Evolutionary conservation across 2,797 vertebrate genomes (phyloP).

Genomic region (Cryptoprocta ferox): DNA sequence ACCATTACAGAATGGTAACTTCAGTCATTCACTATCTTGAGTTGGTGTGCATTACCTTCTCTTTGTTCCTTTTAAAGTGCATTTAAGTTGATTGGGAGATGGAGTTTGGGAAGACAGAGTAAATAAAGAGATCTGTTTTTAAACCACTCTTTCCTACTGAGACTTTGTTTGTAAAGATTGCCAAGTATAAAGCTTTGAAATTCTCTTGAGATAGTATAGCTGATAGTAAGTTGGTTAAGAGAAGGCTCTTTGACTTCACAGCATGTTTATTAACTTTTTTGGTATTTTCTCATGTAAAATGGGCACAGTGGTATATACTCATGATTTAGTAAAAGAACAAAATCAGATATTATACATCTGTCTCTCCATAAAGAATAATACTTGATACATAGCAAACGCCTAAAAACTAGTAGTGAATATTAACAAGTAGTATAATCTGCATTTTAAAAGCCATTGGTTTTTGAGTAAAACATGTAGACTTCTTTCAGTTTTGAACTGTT

Average conservation of each 20-base stretch:
- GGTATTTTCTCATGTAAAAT: background rate
- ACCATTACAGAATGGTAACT: background rate
- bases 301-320: background rate
- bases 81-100: background rate
- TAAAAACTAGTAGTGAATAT: background rate
- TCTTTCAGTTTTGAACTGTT: conserved; percentile 24
- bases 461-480: background rate
- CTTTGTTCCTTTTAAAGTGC: background rate
- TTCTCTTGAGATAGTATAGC: background rate
- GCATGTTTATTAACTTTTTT: background rate
- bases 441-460: background rate
- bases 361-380: background rate
- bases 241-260: background rate
- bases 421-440: background rate
- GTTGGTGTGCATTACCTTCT: background rate
- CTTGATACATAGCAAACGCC: background rate
- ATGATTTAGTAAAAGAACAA: background rate
- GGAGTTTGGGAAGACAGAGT: background rate
- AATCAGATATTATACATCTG: background rate
- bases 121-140: background rate
- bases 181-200: background rate
- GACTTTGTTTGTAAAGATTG: background rate
- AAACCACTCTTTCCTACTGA: background rate
- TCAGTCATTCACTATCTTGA: background rate
- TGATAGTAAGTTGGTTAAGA: background rate